These are phyloP conservation scores for Heteractis magnifica DNA, from an alignment of 92 coral and sea anemone species.

Conservation along the genomic window DNA sequence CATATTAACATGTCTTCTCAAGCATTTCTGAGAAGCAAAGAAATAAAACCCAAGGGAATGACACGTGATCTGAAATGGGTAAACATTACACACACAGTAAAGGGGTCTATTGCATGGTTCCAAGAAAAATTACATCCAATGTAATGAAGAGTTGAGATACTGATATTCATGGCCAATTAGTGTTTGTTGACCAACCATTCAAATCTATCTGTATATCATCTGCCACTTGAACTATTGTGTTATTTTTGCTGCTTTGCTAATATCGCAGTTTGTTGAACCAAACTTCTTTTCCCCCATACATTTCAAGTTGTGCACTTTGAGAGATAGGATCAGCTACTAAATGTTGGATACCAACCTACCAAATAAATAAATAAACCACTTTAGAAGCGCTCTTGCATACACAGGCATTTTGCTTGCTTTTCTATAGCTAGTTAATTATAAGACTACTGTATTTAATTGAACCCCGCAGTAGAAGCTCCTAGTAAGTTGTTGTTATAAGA, in stretches of 20 bases:
- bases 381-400: conserved; percentile 26
- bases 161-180: no score
- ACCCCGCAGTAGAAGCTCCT: neutral
- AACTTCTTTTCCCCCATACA: neutral
- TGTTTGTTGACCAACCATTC: no score
- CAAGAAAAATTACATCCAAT: no score
- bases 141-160: no score
- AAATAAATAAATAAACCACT: neutral
- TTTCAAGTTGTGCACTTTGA: neutral
- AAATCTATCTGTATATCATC: neutral
- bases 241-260: neutral
- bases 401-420: conserved; percentile 34
- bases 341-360: neutral
- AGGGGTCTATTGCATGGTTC: no score
- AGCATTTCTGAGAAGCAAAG: no score
- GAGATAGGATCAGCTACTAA: neutral
- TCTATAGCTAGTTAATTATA: conserved; percentile 2
- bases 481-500: neutral
- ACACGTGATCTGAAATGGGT: no score
- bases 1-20: no score
- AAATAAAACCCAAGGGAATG: no score
- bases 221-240: neutral
- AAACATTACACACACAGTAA: no score
- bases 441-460: conserved; percentile 4
- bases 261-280: neutral